These are phyloP conservation scores for Lysandra bellargus DNA, from an alignment of 2,888 invertebrate genomes.

Conservation along the genomic window DNA sequence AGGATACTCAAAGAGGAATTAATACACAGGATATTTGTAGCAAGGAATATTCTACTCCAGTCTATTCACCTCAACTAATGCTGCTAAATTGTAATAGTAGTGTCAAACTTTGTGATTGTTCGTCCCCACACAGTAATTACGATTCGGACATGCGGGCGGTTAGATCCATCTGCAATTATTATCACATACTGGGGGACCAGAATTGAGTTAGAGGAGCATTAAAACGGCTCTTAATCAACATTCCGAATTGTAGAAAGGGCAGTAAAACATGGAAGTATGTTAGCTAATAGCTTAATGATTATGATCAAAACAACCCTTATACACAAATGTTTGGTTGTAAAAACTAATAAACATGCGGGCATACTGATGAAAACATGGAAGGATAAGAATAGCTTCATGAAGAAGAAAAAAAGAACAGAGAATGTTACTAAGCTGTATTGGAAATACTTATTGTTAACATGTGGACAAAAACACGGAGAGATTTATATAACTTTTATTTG, in stretches of 20 bases:
- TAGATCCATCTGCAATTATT: slow-evolving; percentile 66
- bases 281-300: not conserved
- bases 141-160: slow-evolving; percentile 65
- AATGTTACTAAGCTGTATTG: not conserved
- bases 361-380: not conserved
- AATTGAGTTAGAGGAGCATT: slow-evolving; percentile 31
- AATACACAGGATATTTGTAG: not conserved
- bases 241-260: not conserved
- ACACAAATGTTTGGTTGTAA: not conserved
- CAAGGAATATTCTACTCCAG: not conserved
- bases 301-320: not conserved
- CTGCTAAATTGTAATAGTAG: slow-evolving; percentile 21
- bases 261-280: slow-evolving; percentile 2
- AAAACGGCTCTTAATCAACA: slow-evolving; percentile 22
- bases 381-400: not conserved
- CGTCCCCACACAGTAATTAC: slow-evolving; percentile 23
- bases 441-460: too few species aligned
- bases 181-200: slow-evolving; percentile 52
- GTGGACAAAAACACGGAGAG: too few species aligned
- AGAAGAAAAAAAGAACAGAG: not conserved
- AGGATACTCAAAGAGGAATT: too few species aligned
- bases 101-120: slow-evolving; percentile 25
- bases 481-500: too few species aligned
- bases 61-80: not conserved
- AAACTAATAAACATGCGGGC: not conserved